A percentile compares a stretch with the other conserved stretches of the same genome.
These are phyloP conservation scores for Muntiacus muntjak DNA, from an alignment of 2,113 vertebrate genomes.

Conservation along the genomic window DNA sequence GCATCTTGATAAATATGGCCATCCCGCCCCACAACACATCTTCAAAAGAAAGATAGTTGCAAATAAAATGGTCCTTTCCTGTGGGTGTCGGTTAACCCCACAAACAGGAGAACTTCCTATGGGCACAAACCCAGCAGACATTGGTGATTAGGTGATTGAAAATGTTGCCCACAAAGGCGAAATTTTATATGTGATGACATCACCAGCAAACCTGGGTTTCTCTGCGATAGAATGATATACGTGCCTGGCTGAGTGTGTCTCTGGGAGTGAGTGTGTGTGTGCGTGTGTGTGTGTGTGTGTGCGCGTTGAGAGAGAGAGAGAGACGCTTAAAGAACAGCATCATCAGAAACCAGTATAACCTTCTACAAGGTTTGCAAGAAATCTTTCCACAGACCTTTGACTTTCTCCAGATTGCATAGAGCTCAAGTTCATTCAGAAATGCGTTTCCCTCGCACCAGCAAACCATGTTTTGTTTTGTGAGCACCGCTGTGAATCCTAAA, in stretches of 20 bases:
- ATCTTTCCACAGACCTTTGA: slow-evolving; percentile 37
- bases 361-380: slow-evolving; percentile 25
- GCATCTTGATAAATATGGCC: slow-evolving; percentile 25
- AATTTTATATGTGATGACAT: slow-evolving; percentile 66
- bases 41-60: background rate
- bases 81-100: slow-evolving; percentile 59
- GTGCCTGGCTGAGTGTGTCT: background rate
- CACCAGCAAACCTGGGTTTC: slow-evolving; percentile 48
- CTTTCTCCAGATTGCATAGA: slow-evolving; percentile 1
- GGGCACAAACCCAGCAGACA: slow-evolving; percentile 51
- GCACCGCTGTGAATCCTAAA: background rate
- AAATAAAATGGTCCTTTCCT: slow-evolving; percentile 45
- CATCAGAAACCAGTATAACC: background rate
- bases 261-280: background rate
- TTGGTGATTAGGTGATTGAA: slow-evolving; percentile 26
- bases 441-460: background rate
- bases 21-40: background rate
- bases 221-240: slow-evolving; percentile 28
- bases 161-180: slow-evolving; percentile 52
- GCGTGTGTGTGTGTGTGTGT: background rate
- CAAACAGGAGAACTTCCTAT: slow-evolving; percentile 61
- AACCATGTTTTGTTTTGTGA: background rate
- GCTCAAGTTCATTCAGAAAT: slow-evolving; percentile 35
- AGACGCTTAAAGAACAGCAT: background rate
- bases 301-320: background rate